Evolutionary conservation across 2,888 invertebrate genomes (phyloP).

Genomic region (Scrobipalpa atriplicella): DNA sequence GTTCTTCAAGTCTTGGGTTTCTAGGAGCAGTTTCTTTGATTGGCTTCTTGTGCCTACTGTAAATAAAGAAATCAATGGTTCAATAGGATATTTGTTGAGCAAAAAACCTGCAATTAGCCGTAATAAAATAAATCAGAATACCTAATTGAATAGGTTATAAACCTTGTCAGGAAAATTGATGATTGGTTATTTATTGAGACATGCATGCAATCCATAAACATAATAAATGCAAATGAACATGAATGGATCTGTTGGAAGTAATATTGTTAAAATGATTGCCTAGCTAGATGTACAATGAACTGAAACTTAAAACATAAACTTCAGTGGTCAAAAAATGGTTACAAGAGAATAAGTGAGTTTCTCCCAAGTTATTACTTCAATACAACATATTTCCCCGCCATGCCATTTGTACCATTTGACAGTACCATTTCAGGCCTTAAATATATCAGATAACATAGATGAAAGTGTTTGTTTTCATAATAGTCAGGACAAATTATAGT

Average conservation of each 20-base stretch:
- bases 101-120: not conserved
- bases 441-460: too few relatives aligned
- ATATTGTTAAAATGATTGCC: too few relatives aligned
- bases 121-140: not conserved
- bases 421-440: too few relatives aligned
- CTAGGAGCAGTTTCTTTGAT: slow-evolving; percentile 58
- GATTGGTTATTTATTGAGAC: not conserved
- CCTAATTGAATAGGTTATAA: not conserved
- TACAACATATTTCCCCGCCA: too few relatives aligned
- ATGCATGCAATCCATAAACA: slow-evolving; percentile 8
- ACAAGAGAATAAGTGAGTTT: too few relatives aligned
- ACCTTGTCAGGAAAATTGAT: not conserved
- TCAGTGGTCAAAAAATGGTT: too few relatives aligned
- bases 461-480: not conserved
- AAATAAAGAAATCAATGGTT: not conserved
- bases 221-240: not conserved
- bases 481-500: not conserved
- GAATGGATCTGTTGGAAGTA: not conserved
- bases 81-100: not conserved
- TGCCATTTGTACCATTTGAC: too few relatives aligned
- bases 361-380: too few relatives aligned
- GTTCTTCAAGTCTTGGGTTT: slow-evolving; percentile 67
- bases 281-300: too few relatives aligned
- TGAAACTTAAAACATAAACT: too few relatives aligned
- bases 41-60: slow-evolving; percentile 53